Evolutionary conservation across 1,140 invertebrate species (phyloP), one percentile per base, ranked within the genome.

Genomic region (Drosophila pallidifrons): DNA sequence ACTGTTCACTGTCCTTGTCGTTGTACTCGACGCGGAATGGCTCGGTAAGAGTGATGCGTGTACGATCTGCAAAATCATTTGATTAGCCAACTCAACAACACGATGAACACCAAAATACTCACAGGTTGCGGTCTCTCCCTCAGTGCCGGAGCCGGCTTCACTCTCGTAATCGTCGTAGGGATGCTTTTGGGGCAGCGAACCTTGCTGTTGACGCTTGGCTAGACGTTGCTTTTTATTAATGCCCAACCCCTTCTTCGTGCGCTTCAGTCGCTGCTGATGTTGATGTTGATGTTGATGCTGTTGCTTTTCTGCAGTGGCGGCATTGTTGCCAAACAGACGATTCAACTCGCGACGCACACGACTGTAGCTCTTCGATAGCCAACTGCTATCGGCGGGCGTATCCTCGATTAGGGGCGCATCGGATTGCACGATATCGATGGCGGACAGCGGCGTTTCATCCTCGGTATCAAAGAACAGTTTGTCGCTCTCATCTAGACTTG

Each of bases 321-420:
- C 67, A 5, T 61, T 55, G 30, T 32, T 74, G 8, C 91, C 87
- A 46, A 92, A 88, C 0, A 92, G 11, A 1, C 81, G 77, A 0
- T 61, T 68, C 10, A 92, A 60, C 15, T 89, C 85, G 38, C 91
- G 90, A 13, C 90, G 85, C 5, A 92, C 91, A 0, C 91, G 83
- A 6, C 71, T 70, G 5, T 91, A 74, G 7, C 80, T 68, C 41
- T 77, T 52, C 47, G 65, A 54, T 16, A 91, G 74, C 91, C 88
- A 92, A 11, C 75, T 82, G 49, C 46, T 54, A 46, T 67, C 64
- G 15, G 15, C 47, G 28, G 45, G 59, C 1, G 60, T 35, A 8
- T 75, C 74, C 0, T 78, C 79, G 13, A 64, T 60, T 1, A 79
- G 38, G 1, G 67, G 46, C 16, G 51, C 51, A 20, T 79, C 55